A percentile compares a stretch with the other conserved stretches of the same genome.
phyloP scores from a whole-genome alignment of 2,888 invertebrate species.

The Dryomyza anilis region DNA sequence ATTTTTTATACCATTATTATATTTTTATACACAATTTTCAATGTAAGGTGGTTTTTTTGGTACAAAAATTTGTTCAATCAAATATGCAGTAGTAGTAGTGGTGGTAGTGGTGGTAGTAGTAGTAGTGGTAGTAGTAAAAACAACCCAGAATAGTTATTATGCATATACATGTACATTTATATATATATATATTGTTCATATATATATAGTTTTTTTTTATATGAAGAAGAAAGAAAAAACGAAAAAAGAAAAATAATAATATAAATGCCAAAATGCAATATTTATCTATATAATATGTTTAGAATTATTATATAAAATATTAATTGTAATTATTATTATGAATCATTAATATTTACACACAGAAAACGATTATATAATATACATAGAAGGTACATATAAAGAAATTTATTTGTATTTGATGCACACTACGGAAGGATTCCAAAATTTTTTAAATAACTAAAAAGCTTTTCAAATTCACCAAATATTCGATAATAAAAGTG shows the following conservation, averaged over 20 bases:
- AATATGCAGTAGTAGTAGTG: constrained; percentile 22
- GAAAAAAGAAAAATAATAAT: constrained; percentile 61
- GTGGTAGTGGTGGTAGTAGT: constrained; percentile 41
- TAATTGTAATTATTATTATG: constrained; percentile 41
- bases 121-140: constrained; percentile 52
- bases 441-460: neutral
- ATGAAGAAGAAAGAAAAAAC: constrained; percentile 62
- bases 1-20: constrained; percentile 19
- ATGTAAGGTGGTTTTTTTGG: too few species aligned
- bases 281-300: constrained; percentile 50
- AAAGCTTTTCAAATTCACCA: too few species aligned
- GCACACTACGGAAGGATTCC: constrained; percentile 34
- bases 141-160: constrained; percentile 35
- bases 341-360: constrained; percentile 46
- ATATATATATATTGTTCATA: constrained; percentile 54
- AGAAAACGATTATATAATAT: constrained; percentile 42
- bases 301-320: constrained; percentile 35
- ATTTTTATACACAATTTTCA: constrained; percentile 17
- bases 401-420: constrained; percentile 33
- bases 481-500: too few species aligned
- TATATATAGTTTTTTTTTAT: constrained; percentile 40
- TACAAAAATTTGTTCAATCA: too few species aligned
- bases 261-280: constrained; percentile 61
- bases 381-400: constrained; percentile 38
- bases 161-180: constrained; percentile 53